These are phyloP conservation scores for Holothuria scabra DNA, from an alignment of 53 echinoderm and acorn worm genomes.

Conservation along the genomic window DNA sequence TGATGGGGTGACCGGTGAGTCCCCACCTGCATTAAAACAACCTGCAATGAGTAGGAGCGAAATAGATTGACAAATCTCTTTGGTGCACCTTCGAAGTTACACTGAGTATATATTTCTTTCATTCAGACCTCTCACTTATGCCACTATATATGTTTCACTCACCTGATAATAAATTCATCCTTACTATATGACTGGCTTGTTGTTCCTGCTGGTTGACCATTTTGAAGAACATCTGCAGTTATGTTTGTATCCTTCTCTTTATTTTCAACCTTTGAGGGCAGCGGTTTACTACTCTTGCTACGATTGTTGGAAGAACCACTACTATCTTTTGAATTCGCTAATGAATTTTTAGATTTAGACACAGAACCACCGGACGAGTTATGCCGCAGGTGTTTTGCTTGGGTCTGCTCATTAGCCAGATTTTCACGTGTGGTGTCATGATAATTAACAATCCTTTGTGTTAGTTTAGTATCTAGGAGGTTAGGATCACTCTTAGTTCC, in stretches of 20 bases:
- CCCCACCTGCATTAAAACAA: too few relatives aligned
- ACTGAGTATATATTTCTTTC: too few relatives aligned
- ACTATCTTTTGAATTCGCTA: slow-evolving; percentile 44
- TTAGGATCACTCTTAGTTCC: slow-evolving; percentile 67
- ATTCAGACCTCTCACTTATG: too few relatives aligned
- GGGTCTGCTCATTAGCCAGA: slow-evolving; percentile 93
- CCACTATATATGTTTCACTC: neutral
- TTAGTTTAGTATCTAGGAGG: slow-evolving; percentile 88
- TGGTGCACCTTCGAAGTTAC: too few relatives aligned
- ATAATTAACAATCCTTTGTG: slow-evolving; percentile 90
- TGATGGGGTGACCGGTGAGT: too few relatives aligned
- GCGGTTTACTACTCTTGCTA: slow-evolving; percentile 74
- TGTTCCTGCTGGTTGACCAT: slow-evolving; percentile 26
- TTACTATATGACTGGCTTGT: slow-evolving; percentile 30
- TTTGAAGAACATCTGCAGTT: slow-evolving; percentile 39
- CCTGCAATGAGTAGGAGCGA: too few relatives aligned
- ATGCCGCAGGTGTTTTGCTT: slow-evolving; percentile 85
- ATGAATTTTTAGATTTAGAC: slow-evolving; percentile 28
- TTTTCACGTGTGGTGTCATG: slow-evolving; percentile 93
- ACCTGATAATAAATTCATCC: slow-evolving; percentile 45
- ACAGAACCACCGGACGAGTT: slow-evolving; percentile 58
- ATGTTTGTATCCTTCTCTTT: slow-evolving; percentile 72
- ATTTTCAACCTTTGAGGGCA: slow-evolving; percentile 85
- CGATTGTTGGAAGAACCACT: slow-evolving; percentile 42
- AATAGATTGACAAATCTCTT: too few relatives aligned